Conservation (phyloP, 2,888 invertebrate species). For the Morpho helenor region DNA sequence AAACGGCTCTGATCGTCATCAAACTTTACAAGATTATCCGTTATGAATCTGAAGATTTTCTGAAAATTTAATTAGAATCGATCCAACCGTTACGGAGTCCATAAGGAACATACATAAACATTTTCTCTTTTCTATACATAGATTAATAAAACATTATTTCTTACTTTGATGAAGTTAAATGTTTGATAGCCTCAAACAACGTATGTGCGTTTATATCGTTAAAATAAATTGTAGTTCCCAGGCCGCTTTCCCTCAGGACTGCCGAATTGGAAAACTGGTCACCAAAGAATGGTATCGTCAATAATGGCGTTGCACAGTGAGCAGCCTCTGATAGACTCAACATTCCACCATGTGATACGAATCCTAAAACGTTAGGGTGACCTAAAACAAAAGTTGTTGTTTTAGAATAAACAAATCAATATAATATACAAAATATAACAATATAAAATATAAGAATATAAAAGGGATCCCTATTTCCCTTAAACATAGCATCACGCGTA, state of each 20-base stretch:
- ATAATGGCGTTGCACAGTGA: constrained; percentile 81
- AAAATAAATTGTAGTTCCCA: constrained; percentile 73
- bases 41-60: too few relatives aligned
- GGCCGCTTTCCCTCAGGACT: constrained; percentile 71
- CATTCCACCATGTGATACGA: constrained; percentile 86
- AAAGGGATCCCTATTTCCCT: too few relatives aligned
- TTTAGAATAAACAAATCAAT: too few relatives aligned
- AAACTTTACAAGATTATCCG: too few relatives aligned
- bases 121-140: too few relatives aligned
- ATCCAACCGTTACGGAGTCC: too few relatives aligned
- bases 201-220: constrained; percentile 68
- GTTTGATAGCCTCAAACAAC: constrained; percentile 66
- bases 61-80: too few relatives aligned
- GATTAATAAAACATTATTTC: constrained; percentile 19
- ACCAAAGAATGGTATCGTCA: constrained; percentile 83
- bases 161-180: constrained; percentile 62
- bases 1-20: too few relatives aligned
- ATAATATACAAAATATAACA: too few relatives aligned
- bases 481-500: too few relatives aligned
- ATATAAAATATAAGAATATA: too few relatives aligned
- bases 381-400: constrained; percentile 47
- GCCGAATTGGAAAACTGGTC: constrained; percentile 82
- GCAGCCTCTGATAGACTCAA: constrained; percentile 84
- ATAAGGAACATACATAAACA: too few relatives aligned
- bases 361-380: constrained; percentile 84